These are phyloP conservation scores for Bembecia ichneumoniformis DNA, from an alignment of 2,888 invertebrate species.

Conservation along the genomic window DNA sequence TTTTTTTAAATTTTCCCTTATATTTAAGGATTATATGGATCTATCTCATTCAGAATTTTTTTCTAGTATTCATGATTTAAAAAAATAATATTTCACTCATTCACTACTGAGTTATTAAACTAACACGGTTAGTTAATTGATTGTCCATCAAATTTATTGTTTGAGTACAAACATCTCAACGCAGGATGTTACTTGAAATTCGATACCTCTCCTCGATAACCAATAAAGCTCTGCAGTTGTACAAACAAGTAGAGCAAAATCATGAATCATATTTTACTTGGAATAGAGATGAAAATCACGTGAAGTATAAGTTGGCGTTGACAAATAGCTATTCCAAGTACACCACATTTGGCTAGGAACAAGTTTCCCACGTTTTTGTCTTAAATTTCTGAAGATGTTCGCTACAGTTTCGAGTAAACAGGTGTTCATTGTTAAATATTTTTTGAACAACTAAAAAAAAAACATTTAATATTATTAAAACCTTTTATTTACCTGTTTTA, in stretches of 20 bases:
- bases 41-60: background rate
- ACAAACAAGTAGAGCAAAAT: no score
- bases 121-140: background rate
- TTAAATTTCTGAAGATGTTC: constrained; percentile 30
- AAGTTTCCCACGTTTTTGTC: constrained; percentile 28
- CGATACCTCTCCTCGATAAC: background rate
- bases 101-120: background rate
- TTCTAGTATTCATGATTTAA: background rate
- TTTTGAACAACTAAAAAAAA: no score
- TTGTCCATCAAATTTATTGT: background rate
- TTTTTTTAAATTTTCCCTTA: no score
- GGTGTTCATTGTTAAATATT: constrained; percentile 19
- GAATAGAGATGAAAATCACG: no score
- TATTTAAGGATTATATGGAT: no score
- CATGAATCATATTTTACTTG: no score
- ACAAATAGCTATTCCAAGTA: background rate
- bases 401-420: constrained; percentile 26
- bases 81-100: background rate
- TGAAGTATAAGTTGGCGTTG: background rate
- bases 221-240: background rate
- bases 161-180: background rate
- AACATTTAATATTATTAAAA: no score
- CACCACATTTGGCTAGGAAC: background rate
- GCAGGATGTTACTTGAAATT: background rate
- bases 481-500: no score